Base-by-base conservation (phyloP, 2,888 invertebrate species). In the Patella depressa region DNA sequence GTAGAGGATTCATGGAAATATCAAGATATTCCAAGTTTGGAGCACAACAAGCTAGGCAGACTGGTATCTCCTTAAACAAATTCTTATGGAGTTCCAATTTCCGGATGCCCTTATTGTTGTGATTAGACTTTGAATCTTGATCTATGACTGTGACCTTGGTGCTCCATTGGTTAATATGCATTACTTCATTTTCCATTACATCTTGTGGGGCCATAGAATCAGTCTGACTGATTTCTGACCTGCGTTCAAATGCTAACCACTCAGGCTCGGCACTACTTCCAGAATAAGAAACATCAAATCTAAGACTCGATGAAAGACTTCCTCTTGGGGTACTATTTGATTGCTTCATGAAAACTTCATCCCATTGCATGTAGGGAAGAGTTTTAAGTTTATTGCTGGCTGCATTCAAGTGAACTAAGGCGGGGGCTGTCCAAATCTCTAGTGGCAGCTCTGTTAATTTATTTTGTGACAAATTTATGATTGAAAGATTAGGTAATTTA, bases 401-500 rank as follows among this genome's bases (percentile, higher is more conserved):
- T 70, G 80, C 80, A 71, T 80, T 77, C 54, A 83, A 71, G 3
- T 80, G 81, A 73, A 83, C 79, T 70, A 87, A 75, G 15, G 78
- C 76, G 0, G 78, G 71, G 5, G 84, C 80, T 59, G 80, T 74
- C 87, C 88, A 88, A 55, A 86, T 78, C 34, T 85, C 85, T 11
- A 81, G 34, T 4, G 94, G 93, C 82, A 98, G 92, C 85, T 96
- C 96, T 73, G 94, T 94, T 24, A 98, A 92, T 76, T 96, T 93
- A 93, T 99, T 99, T 88, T 97, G 95, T 0, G 97, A 95, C 0
- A 95, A 94, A 91, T 98, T 98, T 82, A 99, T 93, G 2, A 95
- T 95, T 15, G 94, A 93, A 65, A 98, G 93, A 0, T 94, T 93
- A 0, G 97, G 96, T 75, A 98, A 93, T 7, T 94, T 93, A 93